Base-by-base conservation (phyloP, 2,888 invertebrate genomes). In the Melinaea marsaeus region DNA sequence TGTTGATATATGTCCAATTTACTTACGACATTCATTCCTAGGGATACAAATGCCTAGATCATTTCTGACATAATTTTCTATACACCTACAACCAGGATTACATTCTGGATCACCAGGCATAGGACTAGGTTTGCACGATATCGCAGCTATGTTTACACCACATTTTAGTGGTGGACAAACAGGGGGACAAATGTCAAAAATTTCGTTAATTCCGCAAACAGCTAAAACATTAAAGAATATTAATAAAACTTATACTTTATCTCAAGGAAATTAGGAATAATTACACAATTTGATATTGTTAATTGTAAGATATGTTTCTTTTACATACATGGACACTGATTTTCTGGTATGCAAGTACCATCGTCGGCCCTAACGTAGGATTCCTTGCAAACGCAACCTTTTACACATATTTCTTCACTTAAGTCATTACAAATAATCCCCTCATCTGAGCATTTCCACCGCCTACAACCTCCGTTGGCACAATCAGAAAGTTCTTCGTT, bases 401-500 rank as follows among this genome's bases (percentile, higher is more conserved):
- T 60, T 54, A 55, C 58, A 61, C 75, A 75, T 6, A 47, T 22
- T 0, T 55, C 58, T 5, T 61, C 11, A 2, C 6, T 22, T 6
- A 55, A 46, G 33, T 22, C 22, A 34, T 59, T 37, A 57, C 54
- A 11, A 67, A 66, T 56, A 37, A 11, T 5, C 73, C 54, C 77
- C 6, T 77, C 60, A 57, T 80, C 73, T 0, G 75, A 66, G 63
- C 82, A 83, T 11, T 70, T 72, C 47, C 66, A 66, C 6, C 76
- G 63, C 46, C 54, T 35, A 34, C 66, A 66, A 6, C 51, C 13
- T 9, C 34, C 42, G 32, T 63, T 66, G 6, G 33, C 56, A 42
- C 66, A 66, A 0, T 34, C 11, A 3, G 56, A 47, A 34, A 47
- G 1, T 1, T 37, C 2, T 51, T 61, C 61, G 22, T 32, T 32